Evolutionary conservation across 2,888 invertebrate species (phyloP).

Genomic region (Thymelicus lineola): DNA sequence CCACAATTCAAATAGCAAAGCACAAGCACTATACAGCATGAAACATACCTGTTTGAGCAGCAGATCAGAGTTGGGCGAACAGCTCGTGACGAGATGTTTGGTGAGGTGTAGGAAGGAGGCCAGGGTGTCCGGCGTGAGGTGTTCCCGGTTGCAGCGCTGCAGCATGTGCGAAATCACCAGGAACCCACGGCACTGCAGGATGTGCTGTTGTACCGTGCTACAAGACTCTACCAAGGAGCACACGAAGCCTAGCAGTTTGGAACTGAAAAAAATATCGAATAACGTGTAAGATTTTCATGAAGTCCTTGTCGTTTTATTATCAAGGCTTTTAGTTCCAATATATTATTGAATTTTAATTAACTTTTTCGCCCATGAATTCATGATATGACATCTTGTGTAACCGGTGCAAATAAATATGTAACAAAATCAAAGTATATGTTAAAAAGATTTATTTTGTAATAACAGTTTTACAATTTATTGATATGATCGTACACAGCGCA

Average conservation of each 20-base stretch:
- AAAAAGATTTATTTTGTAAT: no score
- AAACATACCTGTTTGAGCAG: slow-evolving; percentile 93
- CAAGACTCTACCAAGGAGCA: slow-evolving; percentile 99
- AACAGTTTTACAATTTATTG: no score
- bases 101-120: slow-evolving; percentile 96
- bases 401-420: no score
- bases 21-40: neutral
- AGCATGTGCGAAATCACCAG: slow-evolving; percentile 99
- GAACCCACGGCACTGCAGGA: slow-evolving; percentile 99
- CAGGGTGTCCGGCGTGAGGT: slow-evolving; percentile 96
- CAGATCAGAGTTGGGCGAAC: slow-evolving; percentile 96
- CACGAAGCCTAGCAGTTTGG: slow-evolving; percentile 97
- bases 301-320: neutral
- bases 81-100: slow-evolving; percentile 96
- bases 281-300: neutral
- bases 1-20: neutral
- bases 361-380: no score
- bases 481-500: no score
- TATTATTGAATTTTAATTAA: no score
- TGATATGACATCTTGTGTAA: no score
- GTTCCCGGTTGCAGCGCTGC: slow-evolving; percentile 96
- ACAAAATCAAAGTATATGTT: no score
- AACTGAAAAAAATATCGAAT: slow-evolving; percentile 83
- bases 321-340: no score
- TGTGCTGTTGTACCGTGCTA: slow-evolving; percentile 99